Conservation (phyloP, 2,888 invertebrate species). For the Chaetoderma sp. region DNA sequence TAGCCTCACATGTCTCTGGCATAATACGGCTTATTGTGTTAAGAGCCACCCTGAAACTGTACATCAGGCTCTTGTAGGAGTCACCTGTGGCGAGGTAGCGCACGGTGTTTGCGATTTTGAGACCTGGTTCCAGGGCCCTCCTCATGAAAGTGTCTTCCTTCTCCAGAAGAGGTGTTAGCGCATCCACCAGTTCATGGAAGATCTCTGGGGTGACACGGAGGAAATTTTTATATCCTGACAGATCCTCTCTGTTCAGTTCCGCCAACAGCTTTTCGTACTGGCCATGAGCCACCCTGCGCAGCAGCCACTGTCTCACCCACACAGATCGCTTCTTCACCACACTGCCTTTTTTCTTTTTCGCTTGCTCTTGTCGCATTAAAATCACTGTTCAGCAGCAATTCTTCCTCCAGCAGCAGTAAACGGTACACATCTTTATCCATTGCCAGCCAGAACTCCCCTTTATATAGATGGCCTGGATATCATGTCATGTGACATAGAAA, state of each 20-base stretch:
- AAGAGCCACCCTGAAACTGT: conserved; percentile 23
- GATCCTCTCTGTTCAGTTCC: background rate
- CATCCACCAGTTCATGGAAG: conserved; percentile 5
- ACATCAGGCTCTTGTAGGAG: conserved; percentile 14
- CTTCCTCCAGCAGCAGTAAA: too few relatives aligned
- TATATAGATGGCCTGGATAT: too few relatives aligned
- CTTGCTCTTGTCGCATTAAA: too few relatives aligned
- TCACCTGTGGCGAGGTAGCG: conserved; percentile 24
- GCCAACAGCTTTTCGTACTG: background rate
- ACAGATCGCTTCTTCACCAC: too few relatives aligned
- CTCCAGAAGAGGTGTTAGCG: background rate
- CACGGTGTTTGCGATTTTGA: conserved; percentile 25
- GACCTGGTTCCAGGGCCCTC: conserved; percentile 9
- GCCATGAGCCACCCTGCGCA: background rate
- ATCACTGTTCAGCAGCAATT: too few relatives aligned
- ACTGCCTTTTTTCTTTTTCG: too few relatives aligned
- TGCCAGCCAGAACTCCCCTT: too few relatives aligned
- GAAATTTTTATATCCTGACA: background rate
- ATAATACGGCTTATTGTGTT: conserved; percentile 19
- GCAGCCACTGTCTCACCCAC: background rate
- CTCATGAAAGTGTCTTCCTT: background rate
- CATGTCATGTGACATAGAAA: too few relatives aligned
- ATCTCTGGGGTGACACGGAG: background rate
- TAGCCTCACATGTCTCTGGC: conserved; percentile 20
- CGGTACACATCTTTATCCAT: too few relatives aligned